Evolutionary conservation across 2,888 invertebrate species (phyloP).

Genomic region (Agonopterix heracliana): DNA sequence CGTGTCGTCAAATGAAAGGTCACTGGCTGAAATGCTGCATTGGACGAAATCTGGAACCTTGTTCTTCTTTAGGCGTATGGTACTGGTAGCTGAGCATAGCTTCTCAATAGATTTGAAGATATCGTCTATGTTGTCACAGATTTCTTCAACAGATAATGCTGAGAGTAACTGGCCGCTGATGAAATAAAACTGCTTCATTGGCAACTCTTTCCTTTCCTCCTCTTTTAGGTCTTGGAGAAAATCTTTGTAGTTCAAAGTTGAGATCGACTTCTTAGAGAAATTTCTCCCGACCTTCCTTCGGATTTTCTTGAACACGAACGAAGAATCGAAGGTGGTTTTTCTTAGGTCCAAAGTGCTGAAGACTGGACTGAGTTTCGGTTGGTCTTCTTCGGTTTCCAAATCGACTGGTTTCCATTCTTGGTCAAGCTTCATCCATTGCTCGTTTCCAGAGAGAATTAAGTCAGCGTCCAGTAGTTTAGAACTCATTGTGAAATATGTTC

Average conservation of each 20-base stretch:
- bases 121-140: slow-evolving; percentile 56
- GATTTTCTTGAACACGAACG: slow-evolving; percentile 50
- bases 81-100: slow-evolving; percentile 38
- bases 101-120: slow-evolving; percentile 63
- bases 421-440: slow-evolving; percentile 57
- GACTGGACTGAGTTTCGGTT: slow-evolving; percentile 30
- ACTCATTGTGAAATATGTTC: background rate
- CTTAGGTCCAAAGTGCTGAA: slow-evolving; percentile 50
- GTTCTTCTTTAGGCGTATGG: slow-evolving; percentile 39
- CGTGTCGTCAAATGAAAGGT: slow-evolving; percentile 59
- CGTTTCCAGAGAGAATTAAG: slow-evolving; percentile 49
- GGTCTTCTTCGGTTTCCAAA: slow-evolving; percentile 42
- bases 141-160: slow-evolving; percentile 53
- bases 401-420: slow-evolving; percentile 62
- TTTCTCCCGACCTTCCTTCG: slow-evolving; percentile 40
- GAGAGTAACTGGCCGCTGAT: slow-evolving; percentile 53
- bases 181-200: slow-evolving; percentile 41
- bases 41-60: slow-evolving; percentile 44
- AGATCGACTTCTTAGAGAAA: slow-evolving; percentile 36
- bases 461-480: slow-evolving; percentile 33
- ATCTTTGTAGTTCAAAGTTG: slow-evolving; percentile 44
- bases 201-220: slow-evolving; percentile 22
- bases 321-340: slow-evolving; percentile 56
- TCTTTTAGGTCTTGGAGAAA: slow-evolving; percentile 45
- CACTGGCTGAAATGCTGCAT: slow-evolving; percentile 53